Percentiles rank a stretch among this genome's conserved stretches.
Conservation (phyloP, 2,797 vertebrate species). For the Vireo griseus region DNA sequence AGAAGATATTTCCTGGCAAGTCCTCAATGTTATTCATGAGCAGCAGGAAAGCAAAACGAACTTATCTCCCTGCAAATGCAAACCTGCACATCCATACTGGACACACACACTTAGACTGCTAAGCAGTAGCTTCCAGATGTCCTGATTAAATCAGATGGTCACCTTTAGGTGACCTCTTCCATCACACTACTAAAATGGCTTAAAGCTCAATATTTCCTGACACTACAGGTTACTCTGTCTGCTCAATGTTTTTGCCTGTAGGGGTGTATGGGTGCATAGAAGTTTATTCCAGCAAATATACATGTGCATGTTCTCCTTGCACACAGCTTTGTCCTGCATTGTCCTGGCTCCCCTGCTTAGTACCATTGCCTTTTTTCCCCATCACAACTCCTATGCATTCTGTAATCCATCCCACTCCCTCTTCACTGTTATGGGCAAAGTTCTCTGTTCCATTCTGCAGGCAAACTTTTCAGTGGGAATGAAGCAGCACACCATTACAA, state of each 20-base stretch:
- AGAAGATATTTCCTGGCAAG: background rate
- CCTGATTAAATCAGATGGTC: background rate
- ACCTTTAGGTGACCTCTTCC: background rate
- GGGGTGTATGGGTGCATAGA: fast-evolving
- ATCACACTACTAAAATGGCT: background rate
- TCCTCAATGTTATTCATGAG: background rate
- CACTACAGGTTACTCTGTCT: background rate
- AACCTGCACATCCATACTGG: background rate
- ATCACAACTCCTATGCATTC: background rate
- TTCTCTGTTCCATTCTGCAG: background rate
- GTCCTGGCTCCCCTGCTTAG: background rate
- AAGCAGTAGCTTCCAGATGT: background rate
- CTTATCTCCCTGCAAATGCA: background rate
- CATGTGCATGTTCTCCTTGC: fast-evolving
- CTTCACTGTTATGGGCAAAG: background rate
- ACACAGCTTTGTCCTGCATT: too few relatives aligned
- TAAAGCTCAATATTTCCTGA: background rate
- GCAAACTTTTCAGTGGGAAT: background rate
- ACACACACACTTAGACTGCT: background rate
- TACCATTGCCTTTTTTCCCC: background rate
- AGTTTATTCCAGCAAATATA: background rate
- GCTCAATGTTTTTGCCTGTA: background rate
- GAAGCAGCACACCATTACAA: background rate
- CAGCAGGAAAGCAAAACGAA: background rate
- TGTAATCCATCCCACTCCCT: background rate